Conservation (phyloP, 2,797 vertebrate species). For the Rhinatrema bivittatum region DNA sequence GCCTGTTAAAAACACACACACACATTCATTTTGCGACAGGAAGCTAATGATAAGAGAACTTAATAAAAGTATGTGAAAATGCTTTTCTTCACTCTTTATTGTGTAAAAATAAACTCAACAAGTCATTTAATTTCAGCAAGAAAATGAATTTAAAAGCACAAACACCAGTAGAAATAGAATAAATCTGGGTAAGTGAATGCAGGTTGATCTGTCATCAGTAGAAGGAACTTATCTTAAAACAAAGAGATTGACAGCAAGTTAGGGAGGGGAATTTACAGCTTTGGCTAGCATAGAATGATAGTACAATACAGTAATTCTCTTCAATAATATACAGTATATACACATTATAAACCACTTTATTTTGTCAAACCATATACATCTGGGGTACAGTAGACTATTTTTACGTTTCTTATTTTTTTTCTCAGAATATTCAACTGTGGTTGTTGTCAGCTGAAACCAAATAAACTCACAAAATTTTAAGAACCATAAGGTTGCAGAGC, state of each 20-base stretch:
- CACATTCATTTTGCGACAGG: too few species aligned
- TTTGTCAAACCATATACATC: slow-evolving; percentile 48
- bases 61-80: slow-evolving; percentile 4
- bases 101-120: slow-evolving; percentile 78
- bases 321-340: slow-evolving; percentile 51
- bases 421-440: slow-evolving; percentile 22
- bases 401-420: slow-evolving; percentile 16
- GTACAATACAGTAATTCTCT: slow-evolving; percentile 37
- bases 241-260: slow-evolving; percentile 37
- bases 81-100: slow-evolving; percentile 69
- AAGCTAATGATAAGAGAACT: too few species aligned
- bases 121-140: slow-evolving; percentile 64
- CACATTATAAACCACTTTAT: slow-evolving; percentile 28
- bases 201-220: too few species aligned
- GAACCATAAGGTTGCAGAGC: slow-evolving; percentile 21
- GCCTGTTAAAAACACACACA: too few species aligned
- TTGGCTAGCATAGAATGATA: slow-evolving; percentile 65
- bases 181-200: not conserved
- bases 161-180: slow-evolving; percentile 46
- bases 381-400: slow-evolving; percentile 37
- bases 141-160: slow-evolving; percentile 57
- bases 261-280: slow-evolving; percentile 54
- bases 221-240: too few species aligned
- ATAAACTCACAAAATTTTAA: not conserved
- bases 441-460: slow-evolving; percentile 4